Base-by-base conservation (phyloP, 64 coral and sea anemone species). In the Montipora foliosa region DNA sequence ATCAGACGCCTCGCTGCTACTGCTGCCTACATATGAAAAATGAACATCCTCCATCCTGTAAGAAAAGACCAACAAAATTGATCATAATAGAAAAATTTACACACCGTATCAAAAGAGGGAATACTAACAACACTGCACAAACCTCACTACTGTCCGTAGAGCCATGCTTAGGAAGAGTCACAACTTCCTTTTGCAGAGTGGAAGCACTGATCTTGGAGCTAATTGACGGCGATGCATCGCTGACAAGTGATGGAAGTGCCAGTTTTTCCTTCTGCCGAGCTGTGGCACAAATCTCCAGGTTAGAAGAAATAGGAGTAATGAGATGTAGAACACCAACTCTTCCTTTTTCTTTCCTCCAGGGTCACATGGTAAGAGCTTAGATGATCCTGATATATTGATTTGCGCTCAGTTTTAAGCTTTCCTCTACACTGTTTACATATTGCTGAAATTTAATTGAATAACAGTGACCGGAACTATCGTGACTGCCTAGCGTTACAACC, bases 1-100 rank as follows among this genome's bases (percentile, higher is more conserved):
- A 89, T 75, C 79, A 76, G 48, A 70, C 21, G 70, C 83, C 90
- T 84, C 79, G 60, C 90, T 91, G 15, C 90, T 91, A 52, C 79
- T 91, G 79, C 79, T 75, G 44, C 8, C 55, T 46, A 44, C 15
- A 21, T 91, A 79, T 69, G 79, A 57, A 83, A 91, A 91, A 37
- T 82, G 47, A n/a, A 64, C 90, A 44, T 78, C 78, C 59, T 66
- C 75, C 75, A 55, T 79, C 7, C 75, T 25, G 57, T 90, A 55
- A 22, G 53, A 57, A 57, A 57, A 57, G 53, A 57, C 53, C 5
- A 57, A 57, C 53, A 57, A 57, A 50, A 37, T 47, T 20, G 74
- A n/a, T 67, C 49, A 44, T 67, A 75, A 47, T 11, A 76, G n/a
- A 75, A 49, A 88, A 57, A 57, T 57, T 57, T 57, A 57, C 53